Evolutionary conservation across 2,797 vertebrate species (phyloP), one percentile per base, ranked within the genome.

Genomic region (Rhabdomys pumilio): DNA sequence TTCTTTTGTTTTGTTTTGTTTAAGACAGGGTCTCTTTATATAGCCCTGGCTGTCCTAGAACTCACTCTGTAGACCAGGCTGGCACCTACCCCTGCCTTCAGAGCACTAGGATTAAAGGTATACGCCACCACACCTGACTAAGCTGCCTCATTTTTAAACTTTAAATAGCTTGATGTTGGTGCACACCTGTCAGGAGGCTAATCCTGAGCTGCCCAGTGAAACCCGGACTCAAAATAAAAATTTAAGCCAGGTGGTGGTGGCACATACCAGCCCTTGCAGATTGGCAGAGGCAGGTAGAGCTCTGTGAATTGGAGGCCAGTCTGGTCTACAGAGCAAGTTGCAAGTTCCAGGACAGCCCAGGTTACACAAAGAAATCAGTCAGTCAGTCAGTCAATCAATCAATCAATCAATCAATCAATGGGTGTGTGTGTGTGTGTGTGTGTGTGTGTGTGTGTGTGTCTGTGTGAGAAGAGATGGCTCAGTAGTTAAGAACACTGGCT

Each of bases 101-200:
- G 31, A 85, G 29, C 4, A 3, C 47, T 24, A 17, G 34, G 20
- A 53, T 53, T 86, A 69, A 86, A n/a, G 31, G 12, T 38, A 4
- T 53, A 1, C 0, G 3, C 31, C 12, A 85, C 61, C 83, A 67
- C 1, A n/a, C 69, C n/a, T 72, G 69, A 47, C 31, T 69, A 38
- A 87, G 29, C 7, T 55, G 34, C 67, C 44, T 20, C 65, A 83
- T 92, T 90, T 89, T 69, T 53, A 89, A 90, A 80, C n/a, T 94
- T 96, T 79, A 53, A 90, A 81, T 89, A 75, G 4, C 26, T 69
- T 91, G 38, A 29, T 59, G 12, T 8, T 47, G 38, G 19, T 72
- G n/a, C 47, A 80, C 15, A 7, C 24, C n/a, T 80, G 13, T 38
- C 34, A 11, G 44, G 31, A 90, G 88, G 31, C 61, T 53, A 19